Percentiles rank a stretch among this genome's conserved stretches.
Evolutionary conservation across 2,888 invertebrate species (phyloP).

Genomic region (Drosophila niveifrons): DNA sequence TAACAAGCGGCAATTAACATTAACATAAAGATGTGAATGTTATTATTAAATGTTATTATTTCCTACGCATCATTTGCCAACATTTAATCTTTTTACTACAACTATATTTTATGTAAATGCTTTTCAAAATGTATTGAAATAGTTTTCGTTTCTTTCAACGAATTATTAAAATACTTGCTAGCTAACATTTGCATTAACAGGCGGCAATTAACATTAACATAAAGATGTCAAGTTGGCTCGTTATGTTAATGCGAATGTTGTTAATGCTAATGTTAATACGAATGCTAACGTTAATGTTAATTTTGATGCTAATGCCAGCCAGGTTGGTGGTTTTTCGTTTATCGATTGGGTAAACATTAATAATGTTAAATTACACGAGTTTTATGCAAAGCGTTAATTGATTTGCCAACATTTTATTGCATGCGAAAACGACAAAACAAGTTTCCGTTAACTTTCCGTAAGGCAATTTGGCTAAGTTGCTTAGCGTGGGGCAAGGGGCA

Average conservation of each 20-base stretch:
- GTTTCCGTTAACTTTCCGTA: conserved; percentile 48
- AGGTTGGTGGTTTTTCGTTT: conserved; percentile 21
- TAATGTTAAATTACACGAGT: conserved; percentile 39
- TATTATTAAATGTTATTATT: too few species aligned
- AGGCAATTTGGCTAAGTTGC: conserved; percentile 47
- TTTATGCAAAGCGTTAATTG: conserved; percentile 40
- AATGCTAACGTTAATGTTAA: conserved; percentile 17
- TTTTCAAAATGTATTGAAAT: too few species aligned
- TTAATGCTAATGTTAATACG: conserved; percentile 4
- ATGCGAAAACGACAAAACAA: conserved; percentile 29
- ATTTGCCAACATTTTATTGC: conserved; percentile 45
- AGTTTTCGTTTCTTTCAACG: too few species aligned
- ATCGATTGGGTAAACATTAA: conserved; percentile 53
- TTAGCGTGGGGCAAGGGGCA: neutral
- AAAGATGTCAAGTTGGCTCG: neutral
- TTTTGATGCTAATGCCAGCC: conserved; percentile 6
- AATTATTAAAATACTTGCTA: too few species aligned
- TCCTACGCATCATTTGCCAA: neutral
- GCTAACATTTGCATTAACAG: conserved; percentile 1
- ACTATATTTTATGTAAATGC: too few species aligned
- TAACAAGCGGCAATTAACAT: too few species aligned
- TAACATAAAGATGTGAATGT: too few species aligned
- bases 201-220: neutral
- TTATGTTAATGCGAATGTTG: neutral
- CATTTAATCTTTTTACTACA: neutral